Conservation (phyloP, 2,888 invertebrate genomes). For the Diadegma fenestrale region DNA sequence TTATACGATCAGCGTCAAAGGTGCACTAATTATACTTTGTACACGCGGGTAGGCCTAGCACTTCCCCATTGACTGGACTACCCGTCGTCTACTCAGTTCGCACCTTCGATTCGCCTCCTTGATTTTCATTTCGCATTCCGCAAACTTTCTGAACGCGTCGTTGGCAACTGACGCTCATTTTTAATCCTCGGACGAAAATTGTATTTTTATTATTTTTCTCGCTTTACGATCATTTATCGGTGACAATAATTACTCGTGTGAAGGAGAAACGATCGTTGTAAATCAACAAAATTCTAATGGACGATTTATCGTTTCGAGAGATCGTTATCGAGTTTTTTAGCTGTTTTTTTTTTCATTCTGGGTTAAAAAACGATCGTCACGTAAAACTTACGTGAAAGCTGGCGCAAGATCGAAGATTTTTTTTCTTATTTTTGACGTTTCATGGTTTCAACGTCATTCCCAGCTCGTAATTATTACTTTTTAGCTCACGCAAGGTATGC, state of each 20-base stretch:
- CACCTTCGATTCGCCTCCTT: constrained; percentile 48
- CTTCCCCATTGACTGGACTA: constrained; percentile 81
- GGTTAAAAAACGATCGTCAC: constrained; percentile 1
- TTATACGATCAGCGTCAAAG: constrained; percentile 24
- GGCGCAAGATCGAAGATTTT: not conserved
- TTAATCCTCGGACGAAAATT: constrained; percentile 16
- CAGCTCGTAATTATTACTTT: not conserved
- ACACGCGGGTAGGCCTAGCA: constrained; percentile 76
- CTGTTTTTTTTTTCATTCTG: not conserved
- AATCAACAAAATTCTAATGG: not conserved
- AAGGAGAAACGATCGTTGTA: not conserved
- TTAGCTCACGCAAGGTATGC: not conserved
- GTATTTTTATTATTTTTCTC: not conserved
- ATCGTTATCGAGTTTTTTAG: not conserved
- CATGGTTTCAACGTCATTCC: not conserved
- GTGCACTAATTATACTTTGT: constrained; percentile 55
- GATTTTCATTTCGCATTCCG: constrained; percentile 9
- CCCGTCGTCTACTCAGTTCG: constrained; percentile 63
- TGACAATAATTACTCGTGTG: not conserved
- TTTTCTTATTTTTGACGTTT: not conserved
- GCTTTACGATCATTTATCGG: not conserved
- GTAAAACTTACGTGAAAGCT: not conserved
- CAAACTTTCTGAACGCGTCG: not conserved
- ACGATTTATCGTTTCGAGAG: constrained; percentile 10
- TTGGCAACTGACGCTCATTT: constrained; percentile 32